Percentiles rank a stretch among this genome's conserved stretches.
phyloP scores from a whole-genome alignment of 1,140 invertebrate genomes.

The Aricia agestis region DNA sequence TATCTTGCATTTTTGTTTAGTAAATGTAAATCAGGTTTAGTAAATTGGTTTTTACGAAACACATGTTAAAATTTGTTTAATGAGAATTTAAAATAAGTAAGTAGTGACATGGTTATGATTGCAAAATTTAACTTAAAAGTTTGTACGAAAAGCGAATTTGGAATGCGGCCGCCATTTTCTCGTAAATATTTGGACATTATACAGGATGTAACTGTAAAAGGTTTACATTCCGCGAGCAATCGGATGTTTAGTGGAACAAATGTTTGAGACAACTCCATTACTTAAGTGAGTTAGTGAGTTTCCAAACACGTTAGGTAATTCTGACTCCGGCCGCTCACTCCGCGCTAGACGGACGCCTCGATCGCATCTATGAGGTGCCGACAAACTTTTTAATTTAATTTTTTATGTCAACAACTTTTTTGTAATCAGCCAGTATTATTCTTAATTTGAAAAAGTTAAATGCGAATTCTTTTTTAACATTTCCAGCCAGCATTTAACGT shows the following conservation, averaged over 20 bases:
- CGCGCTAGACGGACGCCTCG: slow-evolving; percentile 47
- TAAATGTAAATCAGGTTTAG: no score
- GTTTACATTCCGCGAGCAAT: slow-evolving; percentile 21
- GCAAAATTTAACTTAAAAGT: no score
- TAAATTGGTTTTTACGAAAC: no score
- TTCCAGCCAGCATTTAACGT: background rate
- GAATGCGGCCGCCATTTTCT: background rate
- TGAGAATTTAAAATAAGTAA: no score
- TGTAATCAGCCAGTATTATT: slow-evolving; percentile 18
- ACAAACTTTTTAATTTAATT: slow-evolving; percentile 23
- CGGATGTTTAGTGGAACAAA: slow-evolving; percentile 52
- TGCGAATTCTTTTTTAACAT: no score
- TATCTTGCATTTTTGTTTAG: no score
- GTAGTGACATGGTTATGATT: no score
- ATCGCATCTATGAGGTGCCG: slow-evolving; percentile 20
- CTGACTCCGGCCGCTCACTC: slow-evolving; percentile 35
- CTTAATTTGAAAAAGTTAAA: no score
- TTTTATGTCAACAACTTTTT: slow-evolving; percentile 13
- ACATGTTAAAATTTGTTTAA: no score
- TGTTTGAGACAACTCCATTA: slow-evolving; percentile 55
- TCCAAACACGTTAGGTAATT: slow-evolving; percentile 54
- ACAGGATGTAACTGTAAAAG: background rate
- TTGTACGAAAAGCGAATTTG: no score
- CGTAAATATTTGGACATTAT: background rate
- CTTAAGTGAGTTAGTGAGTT: slow-evolving; percentile 37